Percentiles rank a stretch among this genome's conserved stretches.
These are phyloP conservation scores for Luehdorfia chinensis DNA, from an alignment of 1,140 invertebrate species.

Conservation along the genomic window DNA sequence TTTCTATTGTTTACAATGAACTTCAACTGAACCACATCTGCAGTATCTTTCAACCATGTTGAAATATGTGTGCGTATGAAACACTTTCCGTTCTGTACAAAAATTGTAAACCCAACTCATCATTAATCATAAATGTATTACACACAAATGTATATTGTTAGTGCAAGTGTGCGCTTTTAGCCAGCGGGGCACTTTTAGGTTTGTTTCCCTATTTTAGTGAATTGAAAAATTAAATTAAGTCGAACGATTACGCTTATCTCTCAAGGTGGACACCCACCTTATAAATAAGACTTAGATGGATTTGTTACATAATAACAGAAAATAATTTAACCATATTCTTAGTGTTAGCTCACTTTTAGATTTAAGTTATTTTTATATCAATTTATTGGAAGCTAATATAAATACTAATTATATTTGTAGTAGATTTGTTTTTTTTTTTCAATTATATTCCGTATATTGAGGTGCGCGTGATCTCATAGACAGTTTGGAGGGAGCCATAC, in stretches of 20 bases:
- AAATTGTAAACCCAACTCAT: no score
- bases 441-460: constrained; percentile 38
- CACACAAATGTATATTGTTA: no score
- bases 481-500: constrained; percentile 21
- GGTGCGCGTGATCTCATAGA: constrained; percentile 43
- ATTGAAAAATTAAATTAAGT: constrained; percentile 51
- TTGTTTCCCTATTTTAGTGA: constrained; percentile 25
- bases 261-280: constrained; percentile 51
- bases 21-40: no score
- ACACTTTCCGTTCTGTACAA: no score
- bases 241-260: constrained; percentile 68
- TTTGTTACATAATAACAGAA: constrained; percentile 55
- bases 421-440: constrained; percentile 35
- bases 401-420: constrained; percentile 32
- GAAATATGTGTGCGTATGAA: no score
- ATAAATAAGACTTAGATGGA: constrained; percentile 64
- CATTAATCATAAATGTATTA: no score
- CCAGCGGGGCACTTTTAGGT: no score
- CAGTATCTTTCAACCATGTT: no score
- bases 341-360: constrained; percentile 38
- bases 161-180: no score
- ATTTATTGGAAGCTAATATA: constrained; percentile 57
- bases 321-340: constrained; percentile 56
- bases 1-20: no score
- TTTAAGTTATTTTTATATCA: constrained; percentile 63